A percentile compares a stretch with the other conserved stretches of the same genome.
Conservation (phyloP, 1,140 invertebrate genomes). For the Vollenhovia emeryi region DNA sequence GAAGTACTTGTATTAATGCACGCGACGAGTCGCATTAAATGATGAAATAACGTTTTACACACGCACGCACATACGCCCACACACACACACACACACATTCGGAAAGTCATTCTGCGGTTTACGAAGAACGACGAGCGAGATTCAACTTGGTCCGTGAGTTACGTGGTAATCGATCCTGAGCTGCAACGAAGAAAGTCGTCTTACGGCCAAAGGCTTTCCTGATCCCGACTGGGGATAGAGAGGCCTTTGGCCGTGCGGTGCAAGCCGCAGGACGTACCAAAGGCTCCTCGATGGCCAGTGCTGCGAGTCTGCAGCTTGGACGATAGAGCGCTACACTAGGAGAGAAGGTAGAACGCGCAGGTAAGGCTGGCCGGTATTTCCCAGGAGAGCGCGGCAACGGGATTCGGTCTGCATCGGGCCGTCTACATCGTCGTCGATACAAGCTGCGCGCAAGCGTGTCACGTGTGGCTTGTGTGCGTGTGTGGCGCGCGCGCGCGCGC, state of each 20-base stretch:
- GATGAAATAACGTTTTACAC: constrained; percentile 1
- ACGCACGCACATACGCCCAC: background rate
- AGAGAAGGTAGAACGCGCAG: constrained; percentile 54
- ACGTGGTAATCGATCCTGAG: constrained; percentile 57
- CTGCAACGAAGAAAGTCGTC: constrained; percentile 64
- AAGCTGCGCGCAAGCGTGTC: constrained; percentile 52
- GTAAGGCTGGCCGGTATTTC: constrained; percentile 69
- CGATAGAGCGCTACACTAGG: constrained; percentile 53
- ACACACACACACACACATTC: background rate
- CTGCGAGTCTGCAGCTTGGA: constrained; percentile 41
- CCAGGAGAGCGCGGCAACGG: constrained; percentile 50
- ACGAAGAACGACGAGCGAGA: background rate
- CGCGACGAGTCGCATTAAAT: background rate
- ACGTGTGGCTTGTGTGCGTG: constrained; percentile 25
- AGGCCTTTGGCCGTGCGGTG: constrained; percentile 22
- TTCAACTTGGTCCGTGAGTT: constrained; percentile 31
- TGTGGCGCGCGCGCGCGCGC: too few species aligned
- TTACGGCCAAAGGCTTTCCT: constrained; percentile 49
- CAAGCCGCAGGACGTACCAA: constrained; percentile 58
- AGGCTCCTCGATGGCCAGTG: constrained; percentile 47
- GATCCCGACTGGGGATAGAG: constrained; percentile 42
- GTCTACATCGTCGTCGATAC: constrained; percentile 39
- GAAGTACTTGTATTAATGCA: background rate
- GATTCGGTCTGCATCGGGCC: constrained; percentile 48
- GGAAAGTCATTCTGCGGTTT: constrained; percentile 29